Percentiles rank a stretch among this genome's conserved stretches.
These are phyloP conservation scores for Notothenia coriiceps DNA, from an alignment of 2,113 vertebrate species.

Conservation along the genomic window DNA sequence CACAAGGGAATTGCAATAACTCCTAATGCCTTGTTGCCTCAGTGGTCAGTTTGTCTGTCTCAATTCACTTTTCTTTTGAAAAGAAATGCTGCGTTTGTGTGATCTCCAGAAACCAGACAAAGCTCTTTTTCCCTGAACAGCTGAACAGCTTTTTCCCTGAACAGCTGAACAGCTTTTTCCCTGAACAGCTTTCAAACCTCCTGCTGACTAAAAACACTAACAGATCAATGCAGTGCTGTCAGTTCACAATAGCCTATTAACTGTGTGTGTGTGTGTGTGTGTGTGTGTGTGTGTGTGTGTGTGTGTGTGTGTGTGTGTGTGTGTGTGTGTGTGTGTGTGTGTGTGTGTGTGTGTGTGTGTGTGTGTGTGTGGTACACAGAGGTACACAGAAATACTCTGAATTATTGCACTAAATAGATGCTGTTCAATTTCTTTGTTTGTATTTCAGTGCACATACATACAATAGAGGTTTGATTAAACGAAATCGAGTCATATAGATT, in stretches of 20 bases:
- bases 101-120: slow-evolving; percentile 21
- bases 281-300: slow-evolving; percentile 1
- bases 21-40: slow-evolving; percentile 3
- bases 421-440: no score
- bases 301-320: no score
- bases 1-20: not conserved
- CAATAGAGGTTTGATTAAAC: no score
- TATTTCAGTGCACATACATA: no score
- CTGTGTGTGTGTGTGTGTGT: slow-evolving; percentile 17
- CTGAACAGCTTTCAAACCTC: slow-evolving; percentile 39
- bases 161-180: slow-evolving; percentile 34
- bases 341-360: no score
- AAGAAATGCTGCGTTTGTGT: slow-evolving; percentile 41
- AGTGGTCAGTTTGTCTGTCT: not conserved
- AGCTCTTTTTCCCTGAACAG: slow-evolving; percentile 44
- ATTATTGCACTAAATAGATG: no score
- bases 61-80: slow-evolving; percentile 15
- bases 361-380: no score
- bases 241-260: slow-evolving; percentile 55
- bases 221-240: slow-evolving; percentile 59
- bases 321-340: no score
- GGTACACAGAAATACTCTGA: no score
- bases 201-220: slow-evolving; percentile 63
- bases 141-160: slow-evolving; percentile 37
- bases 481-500: no score